Evolutionary conservation across 2,797 vertebrate species (phyloP).

Genomic region (Sebastes taczanowskii): DNA sequence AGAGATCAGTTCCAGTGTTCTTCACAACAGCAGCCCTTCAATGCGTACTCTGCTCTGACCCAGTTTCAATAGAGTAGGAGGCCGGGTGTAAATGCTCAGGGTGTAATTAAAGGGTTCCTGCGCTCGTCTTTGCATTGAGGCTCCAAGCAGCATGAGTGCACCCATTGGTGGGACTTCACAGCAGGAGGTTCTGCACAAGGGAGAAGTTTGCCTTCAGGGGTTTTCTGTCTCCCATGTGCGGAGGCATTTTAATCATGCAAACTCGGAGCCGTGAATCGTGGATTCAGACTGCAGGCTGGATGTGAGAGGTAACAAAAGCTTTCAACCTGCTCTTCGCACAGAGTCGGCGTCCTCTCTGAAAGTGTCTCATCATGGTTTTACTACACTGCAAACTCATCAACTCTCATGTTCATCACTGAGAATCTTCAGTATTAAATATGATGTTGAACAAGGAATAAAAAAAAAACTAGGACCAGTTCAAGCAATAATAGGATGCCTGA

Average conservation of each 20-base stretch:
- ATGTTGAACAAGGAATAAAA: background rate
- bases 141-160: constrained; percentile 3
- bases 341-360: background rate
- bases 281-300: background rate
- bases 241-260: constrained; percentile 35
- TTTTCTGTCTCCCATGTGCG: background rate
- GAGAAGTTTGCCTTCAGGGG: background rate
- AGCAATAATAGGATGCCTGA: background rate
- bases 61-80: background rate
- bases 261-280: background rate
- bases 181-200: constrained; percentile 9
- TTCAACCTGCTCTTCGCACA: background rate
- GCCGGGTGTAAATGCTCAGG: constrained; percentile 6
- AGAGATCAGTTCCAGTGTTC: background rate
- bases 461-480: background rate
- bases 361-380: background rate
- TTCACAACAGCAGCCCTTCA: background rate
- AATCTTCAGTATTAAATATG: background rate
- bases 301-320: background rate
- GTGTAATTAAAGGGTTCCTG: constrained; percentile 27
- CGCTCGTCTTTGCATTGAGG: constrained; percentile 19
- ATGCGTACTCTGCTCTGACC: background rate
- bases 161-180: constrained; percentile 3
- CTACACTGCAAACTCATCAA: background rate
- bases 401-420: background rate